Evolutionary conservation across 2,113 vertebrate genomes (phyloP), one percentile per base, ranked within the genome.

Genomic region (Takifugu bimaculatus): DNA sequence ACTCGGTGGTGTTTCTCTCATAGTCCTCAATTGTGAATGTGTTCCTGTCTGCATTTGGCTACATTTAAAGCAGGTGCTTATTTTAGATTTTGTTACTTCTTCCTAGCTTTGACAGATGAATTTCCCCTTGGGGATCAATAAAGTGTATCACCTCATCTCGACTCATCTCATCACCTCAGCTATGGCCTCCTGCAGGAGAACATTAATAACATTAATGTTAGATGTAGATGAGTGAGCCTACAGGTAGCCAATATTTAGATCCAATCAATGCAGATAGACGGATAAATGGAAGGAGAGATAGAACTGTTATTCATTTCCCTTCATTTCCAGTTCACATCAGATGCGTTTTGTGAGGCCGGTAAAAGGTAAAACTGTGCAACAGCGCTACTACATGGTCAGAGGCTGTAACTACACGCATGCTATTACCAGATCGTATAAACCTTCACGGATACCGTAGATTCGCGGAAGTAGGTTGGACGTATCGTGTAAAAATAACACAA

Each of bases 121-220:
- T 85, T 67, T 78, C 63, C 72, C 84, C 74, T 82, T 63, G 67
- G 82, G 81, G 77, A 88, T 84, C 77, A 82, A 82, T 86, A 86
- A 86, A 81, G 61, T 68, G 70, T 82, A 73, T 81, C 71, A 54
- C 82, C 69, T 81, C 72, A 79, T 84, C 77, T 82, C 63, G 71
- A 70, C 63, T 72, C 76, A 62, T 82, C 79, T 76, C 71, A 82
- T 83, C 77, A 80, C 64, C 72, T 72, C 56, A 26, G 72, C 60
- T 57, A 55, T 72, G 71, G 77, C 56, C 60, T 82, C 28, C 69
- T 82, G 57, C 73, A 62, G 75, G 26, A 77, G 61, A 69, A 67
- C 67, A 79, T 81, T 81, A 77, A 83, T 79, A 82, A 74, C 61
- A 60, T 77, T 75, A 82, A 77, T 75, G 72, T 57, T 72, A 60